Evolutionary conservation across 2,797 vertebrate species (phyloP), one percentile per base, ranked within the genome.

Genomic region (Enteromius radiatus): DNA sequence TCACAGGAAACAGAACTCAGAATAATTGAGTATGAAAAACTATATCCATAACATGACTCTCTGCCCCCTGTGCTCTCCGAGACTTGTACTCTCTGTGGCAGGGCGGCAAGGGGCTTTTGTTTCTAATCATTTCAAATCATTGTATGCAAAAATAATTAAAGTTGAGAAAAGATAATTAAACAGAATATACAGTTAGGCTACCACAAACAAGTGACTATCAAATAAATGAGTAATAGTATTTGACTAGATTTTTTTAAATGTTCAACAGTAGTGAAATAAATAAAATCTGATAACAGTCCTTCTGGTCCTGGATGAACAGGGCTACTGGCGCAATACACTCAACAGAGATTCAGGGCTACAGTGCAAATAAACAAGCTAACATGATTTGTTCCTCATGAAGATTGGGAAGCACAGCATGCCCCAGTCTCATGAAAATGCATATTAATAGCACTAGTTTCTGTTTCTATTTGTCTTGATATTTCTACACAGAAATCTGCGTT

Each of bases 1-100:
- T 91, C 90, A 83, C 78, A 21, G 67, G 5, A 14, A 67, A 61
- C 9, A 59, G 38, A 3, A 21, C 17, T 61, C 69, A 67, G 65
- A 83, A 81, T 85, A 78, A 76, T 28, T 83, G 69, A 81, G 69
- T 26, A 74, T 15, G 45, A 56, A 31, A 84, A 15, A 28, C 41
- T 65, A 82, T 84, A 75, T 56, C 81, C 74, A 83, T 85, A 74
- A 74, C 78, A 11, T 3, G 5, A 15, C 5, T 14, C 56, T 41
- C 7, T 1, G 9, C 8, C 63, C 10, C 9, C 31, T 4, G 64
- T 7, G 65, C 14, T 45, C 3, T 17, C 38, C 23, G 21, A 21
- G 61, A 47, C 45, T 47, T 41, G 47, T 49, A 2, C 2, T 49
- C 49, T 59, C 23, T 26, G 54, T 59, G 56, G 56, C 56, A 23